A percentile compares a stretch with the other conserved stretches of the same genome.
These are phyloP conservation scores for Myotis brandtii DNA, from an alignment of 2,113 vertebrate genomes.

Conservation along the genomic window DNA sequence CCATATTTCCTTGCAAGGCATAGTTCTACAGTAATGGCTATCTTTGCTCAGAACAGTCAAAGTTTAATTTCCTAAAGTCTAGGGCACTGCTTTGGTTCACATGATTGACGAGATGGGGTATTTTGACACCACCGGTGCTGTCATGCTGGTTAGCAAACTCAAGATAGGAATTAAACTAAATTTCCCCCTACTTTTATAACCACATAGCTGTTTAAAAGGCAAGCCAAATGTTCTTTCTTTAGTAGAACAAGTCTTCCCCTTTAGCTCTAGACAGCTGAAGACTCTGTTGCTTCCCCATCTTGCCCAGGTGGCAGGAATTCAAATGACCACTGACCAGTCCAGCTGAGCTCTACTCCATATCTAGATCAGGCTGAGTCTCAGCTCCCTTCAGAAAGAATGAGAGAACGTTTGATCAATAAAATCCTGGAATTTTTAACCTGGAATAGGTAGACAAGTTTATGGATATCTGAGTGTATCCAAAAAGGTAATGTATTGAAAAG, in stretches of 20 bases:
- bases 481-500: background rate
- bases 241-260: background rate
- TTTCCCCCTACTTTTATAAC: constrained; percentile 1
- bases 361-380: background rate
- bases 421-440: background rate
- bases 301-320: background rate
- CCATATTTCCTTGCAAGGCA: constrained; percentile 42
- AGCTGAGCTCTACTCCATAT: background rate
- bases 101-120: background rate
- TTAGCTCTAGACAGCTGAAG: background rate
- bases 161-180: background rate
- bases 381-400: background rate
- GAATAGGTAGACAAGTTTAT: background rate
- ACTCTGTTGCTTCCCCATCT: background rate
- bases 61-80: constrained; percentile 26
- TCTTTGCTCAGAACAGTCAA: background rate
- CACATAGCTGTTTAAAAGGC: constrained; percentile 11
- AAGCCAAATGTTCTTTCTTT: background rate
- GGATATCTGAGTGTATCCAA: background rate
- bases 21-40: background rate
- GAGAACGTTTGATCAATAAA: background rate
- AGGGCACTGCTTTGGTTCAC: background rate
- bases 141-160: constrained; percentile 25
- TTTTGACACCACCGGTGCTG: background rate
- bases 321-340: background rate